Conservation (phyloP, 1,140 invertebrate species). For the Vollenhovia emeryi region DNA sequence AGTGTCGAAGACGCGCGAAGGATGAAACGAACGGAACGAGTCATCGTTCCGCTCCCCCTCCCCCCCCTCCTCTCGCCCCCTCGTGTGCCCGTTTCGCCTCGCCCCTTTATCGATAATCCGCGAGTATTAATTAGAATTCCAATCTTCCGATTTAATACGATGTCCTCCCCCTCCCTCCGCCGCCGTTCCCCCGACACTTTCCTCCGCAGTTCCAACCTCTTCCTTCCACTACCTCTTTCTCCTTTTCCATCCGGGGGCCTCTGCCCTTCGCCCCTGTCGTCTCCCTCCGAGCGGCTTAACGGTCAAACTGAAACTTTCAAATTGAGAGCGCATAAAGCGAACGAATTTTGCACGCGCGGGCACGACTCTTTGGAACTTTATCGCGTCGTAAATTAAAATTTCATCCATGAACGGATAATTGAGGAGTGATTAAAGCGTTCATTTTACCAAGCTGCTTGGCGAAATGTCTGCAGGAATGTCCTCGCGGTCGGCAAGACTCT, state of each 20-base stretch:
- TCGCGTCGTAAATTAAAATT: constrained; percentile 73
- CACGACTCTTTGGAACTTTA: constrained; percentile 67
- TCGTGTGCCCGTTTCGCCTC: constrained; percentile 38
- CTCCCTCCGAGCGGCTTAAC: constrained; percentile 58
- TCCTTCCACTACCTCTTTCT: neutral
- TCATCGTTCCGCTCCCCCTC: constrained; percentile 52
- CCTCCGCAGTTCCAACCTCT: neutral
- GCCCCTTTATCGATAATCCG: constrained; percentile 69
- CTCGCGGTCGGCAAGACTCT: neutral
- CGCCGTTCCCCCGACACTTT: constrained; percentile 15
- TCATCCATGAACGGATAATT: constrained; percentile 71
- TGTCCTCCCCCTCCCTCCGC: constrained; percentile 25
- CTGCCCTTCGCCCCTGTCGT: constrained; percentile 13
- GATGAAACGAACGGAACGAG: constrained; percentile 56
- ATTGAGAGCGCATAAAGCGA: constrained; percentile 67
- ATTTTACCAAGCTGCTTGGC: constrained; percentile 48
- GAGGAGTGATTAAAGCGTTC: constrained; percentile 67
- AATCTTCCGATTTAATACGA: constrained; percentile 74
- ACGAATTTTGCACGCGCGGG: constrained; percentile 63
- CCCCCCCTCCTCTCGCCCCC: neutral
- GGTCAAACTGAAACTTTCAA: constrained; percentile 73
- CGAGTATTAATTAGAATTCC: constrained; percentile 78
- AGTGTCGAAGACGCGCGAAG: constrained; percentile 50
- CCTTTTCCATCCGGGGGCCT: neutral
- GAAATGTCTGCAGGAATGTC: constrained; percentile 31